phyloP scores from a whole-genome alignment of 2,113 vertebrate genomes.

The Candoia aspera region DNA sequence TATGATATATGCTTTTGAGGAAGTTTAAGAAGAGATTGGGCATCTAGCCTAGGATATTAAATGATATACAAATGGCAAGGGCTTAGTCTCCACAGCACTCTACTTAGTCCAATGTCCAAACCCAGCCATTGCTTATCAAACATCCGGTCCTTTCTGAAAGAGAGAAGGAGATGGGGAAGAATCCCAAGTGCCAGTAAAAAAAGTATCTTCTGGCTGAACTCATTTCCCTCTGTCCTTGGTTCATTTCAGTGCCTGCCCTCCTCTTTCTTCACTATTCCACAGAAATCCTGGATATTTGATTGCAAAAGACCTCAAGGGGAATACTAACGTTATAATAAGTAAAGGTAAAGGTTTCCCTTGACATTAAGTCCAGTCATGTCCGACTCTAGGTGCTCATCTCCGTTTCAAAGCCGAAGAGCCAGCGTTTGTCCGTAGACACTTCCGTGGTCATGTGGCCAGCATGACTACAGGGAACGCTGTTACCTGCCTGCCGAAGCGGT shows the following conservation, averaged over 20 bases:
- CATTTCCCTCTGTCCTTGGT: background rate
- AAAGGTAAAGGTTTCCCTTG: no score
- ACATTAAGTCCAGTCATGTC: no score
- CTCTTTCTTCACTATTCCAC: background rate
- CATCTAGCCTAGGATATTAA: background rate
- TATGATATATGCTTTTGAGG: background rate
- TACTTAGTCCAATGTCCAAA: background rate
- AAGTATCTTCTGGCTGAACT: background rate
- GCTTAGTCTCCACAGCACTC: background rate
- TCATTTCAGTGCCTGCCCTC: background rate
- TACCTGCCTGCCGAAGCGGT: no score
- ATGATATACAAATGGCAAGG: background rate
- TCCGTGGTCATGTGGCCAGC: no score
- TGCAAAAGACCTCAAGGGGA: background rate
- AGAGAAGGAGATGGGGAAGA: background rate
- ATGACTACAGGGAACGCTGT: no score
- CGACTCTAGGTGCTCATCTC: no score
- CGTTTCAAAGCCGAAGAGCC: no score
- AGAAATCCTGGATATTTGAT: background rate
- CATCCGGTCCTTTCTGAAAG: background rate
- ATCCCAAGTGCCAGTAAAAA: background rate
- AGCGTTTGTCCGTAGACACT: no score
- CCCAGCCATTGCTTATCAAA: background rate
- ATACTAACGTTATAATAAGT: background rate
- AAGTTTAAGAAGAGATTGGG: background rate